Percentiles rank a stretch among this genome's conserved stretches.
Evolutionary conservation across 2,797 vertebrate species (phyloP).

Genomic region (Vespertilio murinus): DNA sequence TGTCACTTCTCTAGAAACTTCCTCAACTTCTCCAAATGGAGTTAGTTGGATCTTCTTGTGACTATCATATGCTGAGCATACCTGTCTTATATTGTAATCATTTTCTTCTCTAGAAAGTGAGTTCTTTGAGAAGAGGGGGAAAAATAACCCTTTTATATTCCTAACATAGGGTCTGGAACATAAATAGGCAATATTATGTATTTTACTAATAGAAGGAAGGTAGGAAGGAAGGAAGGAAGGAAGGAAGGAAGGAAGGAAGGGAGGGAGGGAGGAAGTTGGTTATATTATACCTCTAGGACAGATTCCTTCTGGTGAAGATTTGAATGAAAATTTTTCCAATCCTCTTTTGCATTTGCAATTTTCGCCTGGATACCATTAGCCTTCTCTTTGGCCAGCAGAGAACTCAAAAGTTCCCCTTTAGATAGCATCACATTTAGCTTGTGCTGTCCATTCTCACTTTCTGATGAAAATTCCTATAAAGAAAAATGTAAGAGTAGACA

Average conservation of each 20-base stretch:
- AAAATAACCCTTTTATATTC: not conserved
- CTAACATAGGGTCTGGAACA: not conserved
- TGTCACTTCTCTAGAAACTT: not conserved
- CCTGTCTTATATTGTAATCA: not conserved
- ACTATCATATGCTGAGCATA: not conserved
- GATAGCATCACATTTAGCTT: conserved; percentile 88
- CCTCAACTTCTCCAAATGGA: not conserved
- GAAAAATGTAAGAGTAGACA: not conserved
- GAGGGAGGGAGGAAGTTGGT: not conserved
- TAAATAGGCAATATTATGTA: not conserved
- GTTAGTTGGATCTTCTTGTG: not conserved
- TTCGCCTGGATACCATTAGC: conserved; percentile 87
- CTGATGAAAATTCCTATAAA: conserved; percentile 91
- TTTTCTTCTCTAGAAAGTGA: not conserved
- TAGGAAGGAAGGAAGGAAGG: no score
- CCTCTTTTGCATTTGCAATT: conserved; percentile 87
- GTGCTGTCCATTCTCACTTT: conserved; percentile 91
- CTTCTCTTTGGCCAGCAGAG: conserved; percentile 88
- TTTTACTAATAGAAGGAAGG: not conserved
- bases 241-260: not conserved
- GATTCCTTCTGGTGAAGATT: conserved; percentile 92
- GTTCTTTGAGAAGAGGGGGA: not conserved
- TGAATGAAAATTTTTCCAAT: conserved; percentile 93
- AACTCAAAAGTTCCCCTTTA: conserved; percentile 89
- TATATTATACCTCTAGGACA: conserved; percentile 86